phyloP scores from a whole-genome alignment of 1,140 invertebrate genomes.

The Zaprionus nigranus region DNA sequence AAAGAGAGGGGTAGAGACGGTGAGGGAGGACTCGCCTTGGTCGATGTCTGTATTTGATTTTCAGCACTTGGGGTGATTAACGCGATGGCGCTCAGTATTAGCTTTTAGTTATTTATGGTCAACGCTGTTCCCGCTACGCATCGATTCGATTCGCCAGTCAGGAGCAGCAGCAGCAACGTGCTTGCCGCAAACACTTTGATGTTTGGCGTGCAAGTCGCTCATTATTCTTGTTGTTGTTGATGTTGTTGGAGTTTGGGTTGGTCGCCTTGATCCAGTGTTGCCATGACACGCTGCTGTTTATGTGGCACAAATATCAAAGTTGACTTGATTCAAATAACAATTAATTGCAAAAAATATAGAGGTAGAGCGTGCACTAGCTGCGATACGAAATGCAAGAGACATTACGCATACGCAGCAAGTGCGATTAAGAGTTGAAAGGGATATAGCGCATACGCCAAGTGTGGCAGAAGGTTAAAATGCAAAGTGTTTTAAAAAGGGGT shows the following conservation, averaged over 20 bases:
- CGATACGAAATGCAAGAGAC: neutral
- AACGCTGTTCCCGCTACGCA: slow-evolving; percentile 1
- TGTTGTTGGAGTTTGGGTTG: neutral
- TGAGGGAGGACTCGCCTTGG: neutral
- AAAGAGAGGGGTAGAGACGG: neutral
- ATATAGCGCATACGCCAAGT: neutral
- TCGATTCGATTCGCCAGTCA: slow-evolving; percentile 28
- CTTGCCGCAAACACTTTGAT: slow-evolving; percentile 33
- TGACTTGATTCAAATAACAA: slow-evolving; percentile 11
- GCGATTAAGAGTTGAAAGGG: neutral
- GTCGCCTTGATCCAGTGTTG: slow-evolving; percentile 12
- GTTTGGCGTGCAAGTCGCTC: slow-evolving; percentile 11
- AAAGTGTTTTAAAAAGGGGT: neutral
- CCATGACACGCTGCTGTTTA: slow-evolving; percentile 25
- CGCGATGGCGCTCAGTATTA: slow-evolving; percentile 55
- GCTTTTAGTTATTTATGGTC: slow-evolving; percentile 64
- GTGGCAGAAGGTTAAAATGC: neutral
- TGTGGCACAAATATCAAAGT: slow-evolving; percentile 10
- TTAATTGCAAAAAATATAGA: slow-evolving; percentile 11
- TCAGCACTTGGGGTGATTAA: slow-evolving; percentile 67
- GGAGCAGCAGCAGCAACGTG: neutral
- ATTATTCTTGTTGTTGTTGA: neutral
- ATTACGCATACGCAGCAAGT: slow-evolving; percentile 9
- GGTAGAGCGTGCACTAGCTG: slow-evolving; percentile 8
- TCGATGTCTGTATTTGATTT: slow-evolving; percentile 71